A percentile compares a stretch with the other conserved stretches of the same genome.
Evolutionary conservation across 2,797 vertebrate genomes (phyloP).

Genomic region (Gymnoscopelus microlampas): DNA sequence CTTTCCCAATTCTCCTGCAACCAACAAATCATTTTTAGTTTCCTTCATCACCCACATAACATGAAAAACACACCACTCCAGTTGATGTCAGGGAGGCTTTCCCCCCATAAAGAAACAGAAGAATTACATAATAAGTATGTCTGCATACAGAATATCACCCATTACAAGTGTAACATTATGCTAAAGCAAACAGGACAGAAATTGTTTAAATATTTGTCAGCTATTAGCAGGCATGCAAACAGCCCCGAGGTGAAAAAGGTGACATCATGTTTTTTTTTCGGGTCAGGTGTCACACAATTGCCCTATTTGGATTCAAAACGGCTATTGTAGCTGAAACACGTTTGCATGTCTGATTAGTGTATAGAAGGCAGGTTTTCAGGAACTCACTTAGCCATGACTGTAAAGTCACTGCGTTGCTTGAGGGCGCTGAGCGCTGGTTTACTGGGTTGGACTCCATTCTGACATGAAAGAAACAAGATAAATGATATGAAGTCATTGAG

Average conservation of each 20-base stretch:
- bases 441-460: conserved; percentile 89
- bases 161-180: background rate
- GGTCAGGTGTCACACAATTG: too few species aligned
- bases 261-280: too few species aligned
- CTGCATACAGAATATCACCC: too few species aligned
- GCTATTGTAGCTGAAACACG: too few species aligned
- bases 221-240: too few species aligned
- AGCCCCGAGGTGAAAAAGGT: too few species aligned
- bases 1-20: conserved; percentile 92
- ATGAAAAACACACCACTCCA: too few species aligned
- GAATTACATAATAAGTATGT: too few species aligned
- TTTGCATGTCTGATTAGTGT: background rate
- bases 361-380: background rate
- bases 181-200: background rate
- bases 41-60: background rate
- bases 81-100: too few species aligned
- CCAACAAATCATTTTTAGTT: conserved; percentile 3
- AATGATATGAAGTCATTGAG: background rate
- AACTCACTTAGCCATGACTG: conserved; percentile 95
- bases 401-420: conserved; percentile 93
- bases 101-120: too few species aligned
- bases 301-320: too few species aligned
- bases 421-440: conserved; percentile 84
- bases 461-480: conserved; percentile 22
- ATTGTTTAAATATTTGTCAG: background rate